phyloP scores from a whole-genome alignment of 2,113 vertebrate species.

The Scolopax mira region DNA sequence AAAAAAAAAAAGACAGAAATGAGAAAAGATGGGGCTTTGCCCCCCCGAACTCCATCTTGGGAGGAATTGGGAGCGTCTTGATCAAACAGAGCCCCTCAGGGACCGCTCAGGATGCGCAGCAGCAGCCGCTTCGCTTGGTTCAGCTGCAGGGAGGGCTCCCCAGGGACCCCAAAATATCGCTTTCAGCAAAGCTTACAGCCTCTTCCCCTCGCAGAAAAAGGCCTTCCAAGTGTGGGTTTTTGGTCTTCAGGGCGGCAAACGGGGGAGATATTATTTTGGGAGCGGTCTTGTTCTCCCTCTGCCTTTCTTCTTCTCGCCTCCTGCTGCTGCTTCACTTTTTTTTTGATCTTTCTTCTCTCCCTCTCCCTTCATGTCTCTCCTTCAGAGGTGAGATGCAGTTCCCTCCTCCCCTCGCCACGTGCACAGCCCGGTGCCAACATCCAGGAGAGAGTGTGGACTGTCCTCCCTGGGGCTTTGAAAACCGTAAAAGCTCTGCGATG shows the following conservation, averaged over 20 bases:
- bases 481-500: neutral
- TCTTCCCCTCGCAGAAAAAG: neutral
- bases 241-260: neutral
- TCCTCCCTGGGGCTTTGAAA: neutral
- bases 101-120: neutral
- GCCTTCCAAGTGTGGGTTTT: neutral
- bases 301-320: conserved; percentile 27
- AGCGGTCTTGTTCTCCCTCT: neutral
- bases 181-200: neutral
- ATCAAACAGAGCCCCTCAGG: neutral
- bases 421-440: neutral
- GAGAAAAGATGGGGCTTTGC: neutral
- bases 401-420: neutral
- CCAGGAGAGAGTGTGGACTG: neutral
- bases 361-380: neutral
- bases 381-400: neutral
- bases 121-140: neutral
- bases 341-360: conserved; percentile 31
- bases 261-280: conserved; percentile 19
- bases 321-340: neutral
- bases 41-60: neutral
- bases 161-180: neutral
- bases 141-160: neutral
- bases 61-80: neutral
- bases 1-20: rapidly evolving